These are phyloP conservation scores for Brachyrhaphis roseni DNA, from an alignment of 2,797 vertebrate species.

Conservation along the genomic window DNA sequence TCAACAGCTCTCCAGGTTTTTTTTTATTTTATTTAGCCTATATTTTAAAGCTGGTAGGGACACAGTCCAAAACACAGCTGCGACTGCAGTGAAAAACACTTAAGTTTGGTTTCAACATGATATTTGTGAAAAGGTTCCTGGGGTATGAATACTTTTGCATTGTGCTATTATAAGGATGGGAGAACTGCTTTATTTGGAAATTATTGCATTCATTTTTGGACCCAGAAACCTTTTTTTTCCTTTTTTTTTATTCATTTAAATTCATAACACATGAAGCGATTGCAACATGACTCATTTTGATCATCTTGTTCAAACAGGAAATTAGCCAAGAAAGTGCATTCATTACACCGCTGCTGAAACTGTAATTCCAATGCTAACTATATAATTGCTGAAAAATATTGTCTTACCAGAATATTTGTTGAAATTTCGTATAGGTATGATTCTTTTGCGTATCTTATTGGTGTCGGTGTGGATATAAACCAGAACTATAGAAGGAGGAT, in stretches of 20 bases:
- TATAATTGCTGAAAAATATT: background rate
- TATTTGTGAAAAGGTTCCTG: background rate
- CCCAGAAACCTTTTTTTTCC: background rate
- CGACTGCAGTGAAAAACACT: background rate
- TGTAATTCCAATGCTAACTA: background rate
- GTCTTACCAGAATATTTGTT: slow-evolving; percentile 87
- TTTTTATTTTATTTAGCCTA: too few relatives aligned
- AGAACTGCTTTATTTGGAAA: background rate
- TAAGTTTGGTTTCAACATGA: background rate
- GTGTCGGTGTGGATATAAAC: slow-evolving; percentile 82
- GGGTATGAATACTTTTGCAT: background rate
- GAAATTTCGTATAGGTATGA: slow-evolving; percentile 91
- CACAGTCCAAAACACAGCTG: background rate
- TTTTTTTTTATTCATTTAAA: background rate
- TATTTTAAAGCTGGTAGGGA: background rate
- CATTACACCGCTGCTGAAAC: background rate
- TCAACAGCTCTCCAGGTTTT: background rate
- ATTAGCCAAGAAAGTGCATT: background rate
- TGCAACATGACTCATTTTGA: background rate
- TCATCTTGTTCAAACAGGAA: background rate
- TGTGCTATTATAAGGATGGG: background rate
- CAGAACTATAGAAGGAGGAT: slow-evolving; percentile 88
- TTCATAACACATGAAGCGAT: background rate
- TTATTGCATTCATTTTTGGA: background rate
- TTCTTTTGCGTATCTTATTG: slow-evolving; percentile 83